phyloP scores from a whole-genome alignment of 2,888 invertebrate species.

The Epistrophe grossulariae region DNA sequence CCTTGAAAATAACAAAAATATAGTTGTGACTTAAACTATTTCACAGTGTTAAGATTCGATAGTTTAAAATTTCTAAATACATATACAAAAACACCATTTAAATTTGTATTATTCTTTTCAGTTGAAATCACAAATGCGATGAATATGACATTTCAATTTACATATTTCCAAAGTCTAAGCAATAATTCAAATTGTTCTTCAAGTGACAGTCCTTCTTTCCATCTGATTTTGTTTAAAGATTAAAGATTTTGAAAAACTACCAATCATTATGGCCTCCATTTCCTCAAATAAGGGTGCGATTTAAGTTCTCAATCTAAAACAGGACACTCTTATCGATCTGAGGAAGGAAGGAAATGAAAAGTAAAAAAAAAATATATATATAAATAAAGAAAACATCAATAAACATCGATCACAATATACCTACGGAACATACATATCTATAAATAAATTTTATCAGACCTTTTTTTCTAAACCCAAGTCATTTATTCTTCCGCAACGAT shows the following conservation, averaged over 20 bases:
- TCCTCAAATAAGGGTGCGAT: slow-evolving; percentile 3
- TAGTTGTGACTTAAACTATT: too few species aligned
- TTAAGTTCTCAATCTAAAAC: slow-evolving; percentile 10
- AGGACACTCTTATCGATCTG: slow-evolving; percentile 19
- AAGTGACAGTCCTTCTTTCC: neutral
- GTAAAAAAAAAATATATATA: neutral
- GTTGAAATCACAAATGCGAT: neutral
- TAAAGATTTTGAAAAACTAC: neutral
- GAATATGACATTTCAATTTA: neutral
- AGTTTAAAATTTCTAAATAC: too few species aligned
- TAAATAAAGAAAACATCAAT: slow-evolving; percentile 25
- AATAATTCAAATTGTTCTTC: neutral
- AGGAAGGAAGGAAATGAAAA: neutral
- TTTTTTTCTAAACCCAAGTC: neutral
- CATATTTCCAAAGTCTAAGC: neutral
- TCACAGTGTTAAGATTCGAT: too few species aligned
- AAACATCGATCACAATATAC: slow-evolving; percentile 32
- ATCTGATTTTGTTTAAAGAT: neutral
- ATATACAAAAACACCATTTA: too few species aligned
- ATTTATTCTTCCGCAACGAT: slow-evolving; percentile 32
- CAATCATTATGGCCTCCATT: slow-evolving; percentile 8
- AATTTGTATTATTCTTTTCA: too few species aligned
- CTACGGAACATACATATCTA: neutral
- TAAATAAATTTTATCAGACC: slow-evolving; percentile 21
- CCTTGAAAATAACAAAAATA: too few species aligned